Percentiles rank a stretch among this genome's conserved stretches.
Conservation (phyloP, 2,113 vertebrate genomes). For the Hymenochirus boettgeri region DNA sequence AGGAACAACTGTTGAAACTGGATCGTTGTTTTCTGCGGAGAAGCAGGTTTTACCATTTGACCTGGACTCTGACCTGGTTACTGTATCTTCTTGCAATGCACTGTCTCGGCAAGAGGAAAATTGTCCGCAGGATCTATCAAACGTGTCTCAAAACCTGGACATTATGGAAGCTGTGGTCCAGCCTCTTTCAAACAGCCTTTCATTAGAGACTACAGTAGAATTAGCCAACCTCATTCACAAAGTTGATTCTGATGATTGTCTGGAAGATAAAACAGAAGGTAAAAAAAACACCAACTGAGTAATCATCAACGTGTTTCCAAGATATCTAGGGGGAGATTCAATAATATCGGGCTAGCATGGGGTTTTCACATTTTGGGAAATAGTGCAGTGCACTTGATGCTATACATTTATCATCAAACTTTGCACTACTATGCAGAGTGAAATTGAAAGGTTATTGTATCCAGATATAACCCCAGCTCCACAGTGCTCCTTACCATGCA, state of each 20-base stretch:
- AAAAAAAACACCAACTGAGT: too few species aligned
- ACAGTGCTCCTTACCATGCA: too few species aligned
- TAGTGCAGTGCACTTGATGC: too few species aligned
- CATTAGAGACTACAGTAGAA: slow-evolving; percentile 29
- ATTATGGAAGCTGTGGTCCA: slow-evolving; percentile 25
- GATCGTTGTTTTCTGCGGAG: slow-evolving; percentile 4
- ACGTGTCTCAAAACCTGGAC: neutral
- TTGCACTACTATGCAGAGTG: too few species aligned
- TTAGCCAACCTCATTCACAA: slow-evolving; percentile 60
- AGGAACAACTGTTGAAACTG: neutral
- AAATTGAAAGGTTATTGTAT: too few species aligned
- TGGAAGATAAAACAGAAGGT: slow-evolving; percentile 70
- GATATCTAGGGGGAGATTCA: too few species aligned
- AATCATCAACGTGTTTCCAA: too few species aligned
- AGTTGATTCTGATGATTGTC: slow-evolving; percentile 67
- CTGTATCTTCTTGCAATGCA: neutral
- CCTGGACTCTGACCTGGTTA: neutral
- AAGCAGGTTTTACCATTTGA: slow-evolving; percentile 39
- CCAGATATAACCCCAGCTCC: too few species aligned
- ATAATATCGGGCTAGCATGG: too few species aligned
- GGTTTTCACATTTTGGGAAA: too few species aligned
- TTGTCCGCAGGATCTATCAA: neutral
- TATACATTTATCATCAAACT: too few species aligned
- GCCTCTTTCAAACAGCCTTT: slow-evolving; percentile 38
- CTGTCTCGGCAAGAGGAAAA: neutral